Conservation (phyloP, 2,797 vertebrate genomes). For the Acanthurus lineatus region DNA sequence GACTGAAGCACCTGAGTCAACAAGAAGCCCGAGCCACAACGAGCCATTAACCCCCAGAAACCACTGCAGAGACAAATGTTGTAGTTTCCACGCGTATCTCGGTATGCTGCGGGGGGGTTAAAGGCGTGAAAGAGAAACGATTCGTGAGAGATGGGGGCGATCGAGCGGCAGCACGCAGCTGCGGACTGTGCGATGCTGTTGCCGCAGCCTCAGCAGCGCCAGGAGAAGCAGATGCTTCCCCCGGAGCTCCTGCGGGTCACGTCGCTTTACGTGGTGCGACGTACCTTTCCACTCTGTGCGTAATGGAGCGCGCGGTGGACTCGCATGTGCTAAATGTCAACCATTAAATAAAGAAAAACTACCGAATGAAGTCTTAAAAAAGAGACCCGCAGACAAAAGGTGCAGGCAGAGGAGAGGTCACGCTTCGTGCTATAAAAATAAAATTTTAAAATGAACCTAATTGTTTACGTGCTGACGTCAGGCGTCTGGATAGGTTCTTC, state of each 20-base stretch:
- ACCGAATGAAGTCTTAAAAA: background rate
- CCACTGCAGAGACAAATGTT: background rate
- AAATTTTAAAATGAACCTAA: constrained; percentile 63
- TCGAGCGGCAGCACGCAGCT: background rate
- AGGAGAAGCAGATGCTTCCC: constrained; percentile 53
- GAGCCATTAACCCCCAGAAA: background rate
- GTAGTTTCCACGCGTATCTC: constrained; percentile 14
- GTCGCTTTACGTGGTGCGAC: constrained; percentile 75
- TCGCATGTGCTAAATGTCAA: constrained; percentile 37
- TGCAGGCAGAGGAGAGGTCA: constrained; percentile 34
- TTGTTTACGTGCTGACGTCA: constrained; percentile 86
- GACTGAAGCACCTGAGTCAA: constrained; percentile 62
- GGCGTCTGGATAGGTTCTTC: constrained; percentile 69
- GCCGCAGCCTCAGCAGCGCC: constrained; percentile 69
- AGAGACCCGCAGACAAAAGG: background rate
- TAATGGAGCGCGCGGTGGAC: constrained; percentile 49
- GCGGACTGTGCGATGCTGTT: constrained; percentile 41
- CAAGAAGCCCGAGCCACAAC: constrained; percentile 8
- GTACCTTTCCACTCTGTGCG: constrained; percentile 56
- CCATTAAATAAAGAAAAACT: background rate
- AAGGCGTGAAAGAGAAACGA: background rate
- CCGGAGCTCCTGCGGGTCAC: constrained; percentile 73
- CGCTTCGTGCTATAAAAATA: constrained; percentile 3
- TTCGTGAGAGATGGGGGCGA: constrained; percentile 9
- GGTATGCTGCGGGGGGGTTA: no score